phyloP scores from a whole-genome alignment of 2,113 vertebrate genomes.

The Steatornis caripensis region DNA sequence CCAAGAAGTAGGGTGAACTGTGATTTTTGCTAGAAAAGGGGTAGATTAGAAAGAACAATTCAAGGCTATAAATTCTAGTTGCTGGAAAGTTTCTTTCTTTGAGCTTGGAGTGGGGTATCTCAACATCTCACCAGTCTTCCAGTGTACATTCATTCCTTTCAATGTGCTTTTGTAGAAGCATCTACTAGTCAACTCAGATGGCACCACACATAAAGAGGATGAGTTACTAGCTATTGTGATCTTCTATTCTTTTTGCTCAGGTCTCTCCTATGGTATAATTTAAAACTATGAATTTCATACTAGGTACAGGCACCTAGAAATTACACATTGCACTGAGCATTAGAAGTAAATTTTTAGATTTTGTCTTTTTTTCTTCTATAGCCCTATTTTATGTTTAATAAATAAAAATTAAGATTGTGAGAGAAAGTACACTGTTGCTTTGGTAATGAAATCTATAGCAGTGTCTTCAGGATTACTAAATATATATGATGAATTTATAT shows the following conservation, averaged over 20 bases:
- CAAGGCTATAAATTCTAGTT: background rate
- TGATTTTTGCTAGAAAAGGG: background rate
- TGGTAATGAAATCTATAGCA: background rate
- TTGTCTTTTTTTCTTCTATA: background rate
- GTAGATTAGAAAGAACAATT: background rate
- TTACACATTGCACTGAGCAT: background rate
- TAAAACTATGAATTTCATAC: background rate
- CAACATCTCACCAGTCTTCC: background rate
- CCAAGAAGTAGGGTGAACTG: background rate
- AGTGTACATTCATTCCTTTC: fast-evolving
- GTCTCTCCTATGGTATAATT: background rate
- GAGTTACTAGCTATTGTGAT: background rate
- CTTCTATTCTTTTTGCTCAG: background rate
- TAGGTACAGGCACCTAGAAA: background rate
- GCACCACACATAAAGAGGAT: background rate
- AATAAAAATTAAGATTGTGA: background rate
- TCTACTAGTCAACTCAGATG: background rate
- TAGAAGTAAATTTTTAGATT: background rate
- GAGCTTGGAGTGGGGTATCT: background rate
- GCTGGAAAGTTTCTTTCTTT: background rate
- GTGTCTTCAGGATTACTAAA: background rate
- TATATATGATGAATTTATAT: background rate
- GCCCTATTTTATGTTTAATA: background rate
- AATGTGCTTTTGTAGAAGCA: background rate
- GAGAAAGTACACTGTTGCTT: background rate